Evolutionary conservation across 1,140 invertebrate species (phyloP), one percentile per base, ranked within the genome.

Genomic region (Uloborus diversus): DNA sequence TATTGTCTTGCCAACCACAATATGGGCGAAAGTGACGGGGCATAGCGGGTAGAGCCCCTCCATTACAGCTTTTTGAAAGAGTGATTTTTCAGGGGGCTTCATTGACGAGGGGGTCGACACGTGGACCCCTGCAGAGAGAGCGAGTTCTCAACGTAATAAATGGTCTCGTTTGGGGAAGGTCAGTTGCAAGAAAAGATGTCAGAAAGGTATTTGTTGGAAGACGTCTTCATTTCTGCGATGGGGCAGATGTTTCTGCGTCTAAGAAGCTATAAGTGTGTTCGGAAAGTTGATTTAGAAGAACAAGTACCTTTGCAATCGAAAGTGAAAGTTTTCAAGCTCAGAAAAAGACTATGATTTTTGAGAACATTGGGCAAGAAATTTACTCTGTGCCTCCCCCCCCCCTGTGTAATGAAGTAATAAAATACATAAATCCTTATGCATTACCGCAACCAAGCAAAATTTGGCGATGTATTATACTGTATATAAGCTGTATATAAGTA

Each of bases 11-110:
- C 7, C 33, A 56, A 30, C 66, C 42, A 35, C 28, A 35, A 20
- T 30, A 37, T 32, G 27, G 35, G 32, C 17, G 30, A 56, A 69
- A 69, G 66, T 56, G 66, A 56, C 53, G 56, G n/a, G 66, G 28
- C 17, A 42, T 2, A 17, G 37, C 14, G 7, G 14, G 20, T 33
- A 30, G 37, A 62, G n/a, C 17, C 59, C 59, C 32, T 20, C 32
- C 23, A 62, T 62, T 62, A 32, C n/a, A 7, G 13, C 42, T 20
- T 68, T 32, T 30, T n/a, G 35, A 32, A 53, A 68, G 25, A 27
- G 42, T 17, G 65, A 68, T 68, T 68, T 51, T 53, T 68, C 65
- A 53, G 35, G 28, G 56, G 56, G 1, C 17, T 42, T 42, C 17
- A 17, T 42, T 9, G 9, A 23, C 17, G 32, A 37, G 32, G 28